Percentiles rank a stretch among this genome's conserved stretches.
Evolutionary conservation across 2,797 vertebrate genomes (phyloP).

Genomic region (Poeciliopsis turneri): DNA sequence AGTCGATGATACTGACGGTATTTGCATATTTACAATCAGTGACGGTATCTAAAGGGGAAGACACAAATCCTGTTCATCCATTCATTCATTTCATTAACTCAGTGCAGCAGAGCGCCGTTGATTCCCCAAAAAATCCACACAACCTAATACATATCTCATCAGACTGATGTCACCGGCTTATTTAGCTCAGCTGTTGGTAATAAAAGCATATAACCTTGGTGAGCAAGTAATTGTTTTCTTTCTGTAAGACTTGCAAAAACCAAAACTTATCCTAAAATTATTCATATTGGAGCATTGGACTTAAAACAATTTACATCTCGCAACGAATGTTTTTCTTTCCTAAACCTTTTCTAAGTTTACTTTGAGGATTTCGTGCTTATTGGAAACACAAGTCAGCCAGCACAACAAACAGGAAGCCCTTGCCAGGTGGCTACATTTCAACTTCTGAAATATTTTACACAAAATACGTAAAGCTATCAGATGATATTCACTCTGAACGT

Average conservation of each 20-base stretch:
- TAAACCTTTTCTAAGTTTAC: neutral
- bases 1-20: neutral
- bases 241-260: neutral
- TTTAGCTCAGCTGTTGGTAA: neutral
- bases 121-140: neutral
- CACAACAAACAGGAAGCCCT: neutral
- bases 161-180: neutral
- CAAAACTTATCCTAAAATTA: neutral
- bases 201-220: neutral
- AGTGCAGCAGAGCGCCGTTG: neutral
- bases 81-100: neutral
- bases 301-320: neutral
- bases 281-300: neutral
- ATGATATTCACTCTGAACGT: neutral
- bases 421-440: neutral
- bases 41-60: neutral
- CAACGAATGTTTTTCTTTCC: neutral
- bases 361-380: neutral
- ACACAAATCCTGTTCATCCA: conserved; percentile 2
- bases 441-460: neutral
- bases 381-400: neutral
- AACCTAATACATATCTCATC: neutral
- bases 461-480: neutral
- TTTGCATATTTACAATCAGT: conserved; percentile 7
- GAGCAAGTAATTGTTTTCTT: neutral